Percentiles rank a stretch among this genome's conserved stretches.
phyloP scores from a whole-genome alignment of 2,113 vertebrate genomes.

The Hydrolagus affinis region DNA sequence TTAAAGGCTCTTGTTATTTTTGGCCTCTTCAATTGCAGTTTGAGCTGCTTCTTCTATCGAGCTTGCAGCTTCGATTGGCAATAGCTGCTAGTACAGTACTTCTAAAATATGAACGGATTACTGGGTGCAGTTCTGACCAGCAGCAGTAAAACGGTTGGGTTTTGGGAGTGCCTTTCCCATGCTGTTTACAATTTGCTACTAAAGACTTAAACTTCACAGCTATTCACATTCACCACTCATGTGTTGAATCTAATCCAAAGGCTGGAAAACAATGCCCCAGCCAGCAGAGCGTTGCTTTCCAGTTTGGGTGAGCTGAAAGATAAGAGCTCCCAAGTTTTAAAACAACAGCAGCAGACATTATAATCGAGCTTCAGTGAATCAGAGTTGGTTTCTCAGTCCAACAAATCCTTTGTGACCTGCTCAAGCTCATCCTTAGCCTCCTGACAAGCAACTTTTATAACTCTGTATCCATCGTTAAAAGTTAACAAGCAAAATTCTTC shows the following conservation, averaged over 20 bases:
- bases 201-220: neutral
- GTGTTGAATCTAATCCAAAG: neutral
- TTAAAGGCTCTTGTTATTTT: neutral
- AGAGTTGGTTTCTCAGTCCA: neutral
- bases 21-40: neutral
- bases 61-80: no score
- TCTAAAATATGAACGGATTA: neutral
- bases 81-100: no score
- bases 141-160: neutral
- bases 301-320: neutral
- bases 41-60: no score
- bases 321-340: neutral
- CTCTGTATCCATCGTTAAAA: neutral
- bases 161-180: neutral
- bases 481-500: neutral
- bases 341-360: neutral
- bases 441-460: neutral
- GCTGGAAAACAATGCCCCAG: neutral
- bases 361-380: neutral
- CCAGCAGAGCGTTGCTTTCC: no score
- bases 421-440: neutral
- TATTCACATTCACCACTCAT: neutral
- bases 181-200: neutral
- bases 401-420: neutral
- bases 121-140: no score